phyloP scores from a whole-genome alignment of 2,113 vertebrate genomes.

The Thymallus thymallus region DNA sequence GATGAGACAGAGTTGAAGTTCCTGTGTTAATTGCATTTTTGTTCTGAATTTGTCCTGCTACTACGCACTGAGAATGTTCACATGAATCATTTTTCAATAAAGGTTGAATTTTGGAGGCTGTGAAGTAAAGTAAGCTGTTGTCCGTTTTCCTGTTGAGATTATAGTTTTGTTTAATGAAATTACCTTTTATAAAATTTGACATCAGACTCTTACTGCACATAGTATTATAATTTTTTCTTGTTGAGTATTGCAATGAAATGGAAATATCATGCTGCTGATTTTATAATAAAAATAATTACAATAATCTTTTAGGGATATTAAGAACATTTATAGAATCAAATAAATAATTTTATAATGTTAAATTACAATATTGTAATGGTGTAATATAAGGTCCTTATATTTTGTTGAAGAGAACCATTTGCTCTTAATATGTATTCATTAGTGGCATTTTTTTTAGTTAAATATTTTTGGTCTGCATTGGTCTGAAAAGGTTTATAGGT shows the following conservation, averaged over 20 bases:
- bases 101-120: background rate
- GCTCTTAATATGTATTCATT: background rate
- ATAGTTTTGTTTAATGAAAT: background rate
- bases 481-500: constrained; percentile 14
- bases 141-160: background rate
- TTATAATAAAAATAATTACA: too few species aligned
- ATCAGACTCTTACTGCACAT: background rate
- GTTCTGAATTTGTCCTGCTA: constrained; percentile 29
- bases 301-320: too few species aligned
- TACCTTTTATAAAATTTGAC: background rate
- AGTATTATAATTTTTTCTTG: background rate
- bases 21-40: constrained; percentile 37
- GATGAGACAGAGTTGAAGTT: constrained; percentile 29
- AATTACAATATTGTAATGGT: background rate
- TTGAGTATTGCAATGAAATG: too few species aligned
- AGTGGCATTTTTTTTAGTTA: background rate
- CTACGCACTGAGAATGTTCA: background rate
- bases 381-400: background rate
- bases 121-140: background rate
- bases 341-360: too few species aligned
- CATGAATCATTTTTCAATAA: constrained; percentile 1
- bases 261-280: too few species aligned
- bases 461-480: background rate
- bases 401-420: background rate
- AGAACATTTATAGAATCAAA: too few species aligned